These are phyloP conservation scores for Argyresthia albistria DNA, from an alignment of 2,888 invertebrate species.

Conservation along the genomic window DNA sequence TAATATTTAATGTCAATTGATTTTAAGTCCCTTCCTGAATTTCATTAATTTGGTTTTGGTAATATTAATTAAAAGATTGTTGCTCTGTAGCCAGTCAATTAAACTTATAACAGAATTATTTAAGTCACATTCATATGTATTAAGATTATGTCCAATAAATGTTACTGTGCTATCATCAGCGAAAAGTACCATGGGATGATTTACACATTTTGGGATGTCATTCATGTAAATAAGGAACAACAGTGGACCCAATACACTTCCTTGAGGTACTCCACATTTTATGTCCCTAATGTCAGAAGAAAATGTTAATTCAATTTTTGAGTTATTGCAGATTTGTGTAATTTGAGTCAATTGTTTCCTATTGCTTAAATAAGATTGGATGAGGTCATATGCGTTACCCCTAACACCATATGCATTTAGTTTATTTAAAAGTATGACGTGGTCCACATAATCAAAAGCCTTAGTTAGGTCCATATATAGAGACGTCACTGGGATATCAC, in stretches of 20 bases:
- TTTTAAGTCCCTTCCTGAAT: neutral
- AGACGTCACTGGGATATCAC: neutral
- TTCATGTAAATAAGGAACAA: neutral
- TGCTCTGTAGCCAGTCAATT: neutral
- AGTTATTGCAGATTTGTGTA: neutral
- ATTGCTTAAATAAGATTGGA: neutral
- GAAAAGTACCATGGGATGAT: neutral
- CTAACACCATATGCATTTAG: neutral
- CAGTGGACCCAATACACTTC: neutral
- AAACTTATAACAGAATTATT: neutral
- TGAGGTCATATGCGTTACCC: neutral
- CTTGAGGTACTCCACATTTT: neutral
- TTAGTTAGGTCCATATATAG: neutral
- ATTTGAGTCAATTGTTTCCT: neutral
- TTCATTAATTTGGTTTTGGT: neutral
- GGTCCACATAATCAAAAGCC: constrained; percentile 1
- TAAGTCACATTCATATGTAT: neutral
- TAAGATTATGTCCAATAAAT: neutral
- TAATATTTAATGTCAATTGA: neutral
- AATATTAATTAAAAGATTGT: neutral
- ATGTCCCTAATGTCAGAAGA: neutral
- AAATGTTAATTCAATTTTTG: neutral
- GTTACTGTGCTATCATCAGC: neutral
- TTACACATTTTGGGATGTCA: neutral
- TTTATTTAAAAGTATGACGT: neutral